Conservation (phyloP, 2,113 vertebrate species). For the Galeopterus variegatus region DNA sequence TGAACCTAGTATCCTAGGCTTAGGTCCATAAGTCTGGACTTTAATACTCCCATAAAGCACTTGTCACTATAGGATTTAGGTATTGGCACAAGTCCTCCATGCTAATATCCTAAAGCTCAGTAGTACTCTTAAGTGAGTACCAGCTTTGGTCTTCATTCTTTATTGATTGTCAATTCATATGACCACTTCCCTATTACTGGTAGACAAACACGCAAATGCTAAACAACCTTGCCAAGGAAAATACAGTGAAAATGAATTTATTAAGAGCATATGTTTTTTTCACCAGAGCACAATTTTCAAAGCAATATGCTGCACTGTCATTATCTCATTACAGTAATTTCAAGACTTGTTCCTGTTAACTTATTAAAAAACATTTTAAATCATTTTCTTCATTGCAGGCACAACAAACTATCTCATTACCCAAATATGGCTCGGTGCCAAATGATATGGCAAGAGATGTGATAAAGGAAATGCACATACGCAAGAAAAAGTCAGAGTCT, state of each 20-base stretch:
- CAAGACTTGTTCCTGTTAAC: conserved; percentile 85
- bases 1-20: background rate
- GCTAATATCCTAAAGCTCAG: background rate
- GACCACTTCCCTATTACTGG: background rate
- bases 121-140: background rate
- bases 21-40: background rate
- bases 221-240: conserved; percentile 55
- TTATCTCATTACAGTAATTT: conserved; percentile 87
- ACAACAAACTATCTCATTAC: conserved; percentile 87
- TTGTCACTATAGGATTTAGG: background rate
- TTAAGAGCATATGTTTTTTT: conserved; percentile 69
- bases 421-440: conserved; percentile 76
- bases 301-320: conserved; percentile 80
- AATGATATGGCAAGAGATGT: conserved; percentile 61
- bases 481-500: fast-evolving
- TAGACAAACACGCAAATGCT: background rate
- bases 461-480: background rate
- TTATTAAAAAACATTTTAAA: conserved; percentile 86
- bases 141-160: background rate
- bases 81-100: background rate
- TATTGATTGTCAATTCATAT: background rate
- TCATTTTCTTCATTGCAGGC: conserved; percentile 85
- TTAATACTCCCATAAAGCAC: background rate
- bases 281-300: conserved; percentile 69
- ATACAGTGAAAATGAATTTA: conserved; percentile 67